phyloP scores from a whole-genome alignment of 2,113 vertebrate species.

The Phaetusa simplex region DNA sequence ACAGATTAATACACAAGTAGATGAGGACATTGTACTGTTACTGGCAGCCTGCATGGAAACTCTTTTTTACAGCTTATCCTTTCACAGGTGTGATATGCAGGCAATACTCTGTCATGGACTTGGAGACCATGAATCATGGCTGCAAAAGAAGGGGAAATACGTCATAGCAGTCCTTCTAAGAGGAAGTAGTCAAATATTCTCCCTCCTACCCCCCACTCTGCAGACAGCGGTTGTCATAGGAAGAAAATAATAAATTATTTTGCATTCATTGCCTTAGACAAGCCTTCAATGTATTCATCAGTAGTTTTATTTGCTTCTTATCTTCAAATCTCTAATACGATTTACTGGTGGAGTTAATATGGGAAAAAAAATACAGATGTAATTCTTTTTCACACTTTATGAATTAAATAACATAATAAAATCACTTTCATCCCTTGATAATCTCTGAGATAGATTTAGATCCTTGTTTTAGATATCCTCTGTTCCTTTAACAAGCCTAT shows the following conservation, averaged over 20 bases:
- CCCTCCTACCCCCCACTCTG: not conserved
- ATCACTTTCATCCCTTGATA: not conserved
- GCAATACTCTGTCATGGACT: not conserved
- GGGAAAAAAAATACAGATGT: not conserved
- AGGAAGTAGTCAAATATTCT: not conserved
- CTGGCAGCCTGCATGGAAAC: not conserved
- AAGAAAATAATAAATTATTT: not conserved
- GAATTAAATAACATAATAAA: not conserved
- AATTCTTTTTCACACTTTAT: not conserved
- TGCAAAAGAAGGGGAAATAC: not conserved
- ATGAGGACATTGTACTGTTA: not conserved
- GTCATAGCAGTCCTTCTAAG: not conserved
- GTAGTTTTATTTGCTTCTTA: not conserved
- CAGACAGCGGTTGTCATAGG: not conserved
- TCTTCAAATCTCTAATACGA: not conserved
- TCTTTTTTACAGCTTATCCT: not conserved
- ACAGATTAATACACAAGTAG: not conserved
- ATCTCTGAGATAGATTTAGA: not conserved
- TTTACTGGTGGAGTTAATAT: not conserved
- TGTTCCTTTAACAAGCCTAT: not conserved
- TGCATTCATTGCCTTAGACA: not conserved
- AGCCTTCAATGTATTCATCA: not conserved
- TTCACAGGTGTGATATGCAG: not conserved
- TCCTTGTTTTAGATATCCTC: not conserved
- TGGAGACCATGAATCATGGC: not conserved